phyloP scores from a whole-genome alignment of 1,140 invertebrate species.

The Ips nitidus region DNA sequence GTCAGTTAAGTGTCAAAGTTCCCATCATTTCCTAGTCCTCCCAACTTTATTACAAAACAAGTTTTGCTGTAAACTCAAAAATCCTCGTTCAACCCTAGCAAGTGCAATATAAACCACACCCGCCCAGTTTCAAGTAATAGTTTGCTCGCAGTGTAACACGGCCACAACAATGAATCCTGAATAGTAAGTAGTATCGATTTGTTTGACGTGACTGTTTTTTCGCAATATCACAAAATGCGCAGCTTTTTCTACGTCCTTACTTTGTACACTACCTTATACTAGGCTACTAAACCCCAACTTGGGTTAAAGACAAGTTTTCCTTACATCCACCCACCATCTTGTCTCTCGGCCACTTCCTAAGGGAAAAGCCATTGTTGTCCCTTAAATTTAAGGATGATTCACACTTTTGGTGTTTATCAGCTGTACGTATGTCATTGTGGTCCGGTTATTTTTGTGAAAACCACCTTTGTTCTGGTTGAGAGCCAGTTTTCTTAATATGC shows the following conservation, averaged over 20 bases:
- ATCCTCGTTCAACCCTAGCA: constrained; percentile 8
- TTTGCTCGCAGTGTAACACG: neutral
- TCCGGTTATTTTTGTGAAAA: too few relatives aligned
- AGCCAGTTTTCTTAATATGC: too few relatives aligned
- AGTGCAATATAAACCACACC: constrained; percentile 24
- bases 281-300: neutral
- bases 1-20: constrained; percentile 7
- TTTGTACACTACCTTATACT: constrained; percentile 16
- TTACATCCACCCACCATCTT: constrained; percentile 37
- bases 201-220: constrained; percentile 37
- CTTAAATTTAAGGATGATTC: neutral
- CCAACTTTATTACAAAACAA: constrained; percentile 32
- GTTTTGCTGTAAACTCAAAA: constrained; percentile 24
- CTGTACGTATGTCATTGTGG: too few relatives aligned
- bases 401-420: too few relatives aligned
- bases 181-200: constrained; percentile 52
- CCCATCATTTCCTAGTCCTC: constrained; percentile 16
- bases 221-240: constrained; percentile 35
- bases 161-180: constrained; percentile 50
- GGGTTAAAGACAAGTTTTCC: neutral
- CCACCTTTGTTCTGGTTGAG: too few relatives aligned
- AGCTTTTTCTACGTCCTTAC: constrained; percentile 32
- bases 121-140: constrained; percentile 1
- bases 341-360: constrained; percentile 8
- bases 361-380: constrained; percentile 35